These are phyloP conservation scores for Epsilonema sp. DNA, from an alignment of 2,888 invertebrate species.

Conservation along the genomic window DNA sequence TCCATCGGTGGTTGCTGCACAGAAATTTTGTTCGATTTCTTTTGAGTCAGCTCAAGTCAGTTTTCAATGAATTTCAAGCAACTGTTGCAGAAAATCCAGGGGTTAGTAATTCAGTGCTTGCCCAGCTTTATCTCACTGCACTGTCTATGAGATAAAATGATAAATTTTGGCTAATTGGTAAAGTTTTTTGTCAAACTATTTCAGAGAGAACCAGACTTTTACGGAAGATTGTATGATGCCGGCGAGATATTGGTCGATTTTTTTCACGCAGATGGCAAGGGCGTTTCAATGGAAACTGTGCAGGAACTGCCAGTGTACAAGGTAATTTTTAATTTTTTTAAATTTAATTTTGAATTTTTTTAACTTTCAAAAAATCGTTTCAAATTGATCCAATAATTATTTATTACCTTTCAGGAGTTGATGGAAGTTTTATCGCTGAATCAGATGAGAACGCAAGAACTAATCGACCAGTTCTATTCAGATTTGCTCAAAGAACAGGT, in stretches of 20 bases:
- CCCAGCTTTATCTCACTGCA: no score
- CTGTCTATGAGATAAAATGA: no score
- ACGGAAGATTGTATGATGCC: conserved; percentile 65
- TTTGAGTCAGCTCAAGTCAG: conserved; percentile 17
- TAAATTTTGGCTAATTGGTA: no score
- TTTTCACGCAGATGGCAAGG: conserved; percentile 70
- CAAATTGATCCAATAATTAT: no score
- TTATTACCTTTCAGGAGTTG: conserved; percentile 23
- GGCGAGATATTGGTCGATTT: conserved; percentile 63
- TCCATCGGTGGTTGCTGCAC: conserved; percentile 62
- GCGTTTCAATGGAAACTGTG: conserved; percentile 37
- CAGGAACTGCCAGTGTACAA: conserved; percentile 41
- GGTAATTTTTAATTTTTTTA: no score
- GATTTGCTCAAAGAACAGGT: conserved; percentile 42
- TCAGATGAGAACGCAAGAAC: conserved; percentile 59
- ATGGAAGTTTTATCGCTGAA: conserved; percentile 52
- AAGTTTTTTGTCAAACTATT: no score
- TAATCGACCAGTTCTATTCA: conserved; percentile 66
- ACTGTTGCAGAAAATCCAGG: conserved; percentile 17
- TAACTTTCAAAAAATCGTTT: no score
- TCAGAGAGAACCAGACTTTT: conserved; percentile 69
- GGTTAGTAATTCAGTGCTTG: no score
- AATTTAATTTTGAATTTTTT: no score
- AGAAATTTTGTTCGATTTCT: conserved; percentile 55
- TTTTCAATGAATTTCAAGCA: conserved; percentile 42